phyloP scores from a whole-genome alignment of 2,113 vertebrate species.

The Mola mola region DNA sequence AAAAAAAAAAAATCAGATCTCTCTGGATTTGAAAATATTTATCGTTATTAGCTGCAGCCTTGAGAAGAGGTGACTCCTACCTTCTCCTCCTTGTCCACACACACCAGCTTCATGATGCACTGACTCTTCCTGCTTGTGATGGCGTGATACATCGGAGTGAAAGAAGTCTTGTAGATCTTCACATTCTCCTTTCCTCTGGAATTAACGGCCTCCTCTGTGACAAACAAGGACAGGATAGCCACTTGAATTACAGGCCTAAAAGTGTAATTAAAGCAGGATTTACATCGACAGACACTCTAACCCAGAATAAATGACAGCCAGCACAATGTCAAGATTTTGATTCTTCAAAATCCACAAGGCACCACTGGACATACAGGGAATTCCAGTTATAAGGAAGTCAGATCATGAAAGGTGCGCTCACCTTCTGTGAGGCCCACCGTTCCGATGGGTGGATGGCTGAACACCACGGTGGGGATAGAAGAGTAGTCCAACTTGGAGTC shows the following conservation, averaged over 20 bases:
- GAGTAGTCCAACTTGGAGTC: conserved; percentile 91
- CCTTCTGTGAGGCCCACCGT: conserved; percentile 95
- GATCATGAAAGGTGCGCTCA: conserved; percentile 46
- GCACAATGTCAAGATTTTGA: neutral
- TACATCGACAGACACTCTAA: neutral
- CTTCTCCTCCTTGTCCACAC: conserved; percentile 87
- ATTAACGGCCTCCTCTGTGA: conserved; percentile 85
- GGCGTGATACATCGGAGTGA: conserved; percentile 90
- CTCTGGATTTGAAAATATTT: no score
- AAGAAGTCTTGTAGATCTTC: conserved; percentile 87
- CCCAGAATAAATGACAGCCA: neutral
- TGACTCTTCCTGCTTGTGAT: conserved; percentile 88
- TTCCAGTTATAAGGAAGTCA: neutral
- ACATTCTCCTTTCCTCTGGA: conserved; percentile 85
- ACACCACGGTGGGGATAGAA: conserved; percentile 93
- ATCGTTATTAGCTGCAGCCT: neutral
- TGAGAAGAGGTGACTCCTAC: conserved; percentile 65
- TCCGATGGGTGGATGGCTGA: conserved; percentile 95
- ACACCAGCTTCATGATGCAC: conserved; percentile 93
- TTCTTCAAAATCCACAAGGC: no score
- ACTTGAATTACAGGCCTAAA: neutral
- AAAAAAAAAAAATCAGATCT: no score
- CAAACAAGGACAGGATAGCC: conserved; percentile 1
- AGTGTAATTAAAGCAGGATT: neutral
- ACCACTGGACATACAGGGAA: neutral